Base-by-base conservation (phyloP, 1,140 invertebrate species). In the Drosophila punjabiensis region DNA sequence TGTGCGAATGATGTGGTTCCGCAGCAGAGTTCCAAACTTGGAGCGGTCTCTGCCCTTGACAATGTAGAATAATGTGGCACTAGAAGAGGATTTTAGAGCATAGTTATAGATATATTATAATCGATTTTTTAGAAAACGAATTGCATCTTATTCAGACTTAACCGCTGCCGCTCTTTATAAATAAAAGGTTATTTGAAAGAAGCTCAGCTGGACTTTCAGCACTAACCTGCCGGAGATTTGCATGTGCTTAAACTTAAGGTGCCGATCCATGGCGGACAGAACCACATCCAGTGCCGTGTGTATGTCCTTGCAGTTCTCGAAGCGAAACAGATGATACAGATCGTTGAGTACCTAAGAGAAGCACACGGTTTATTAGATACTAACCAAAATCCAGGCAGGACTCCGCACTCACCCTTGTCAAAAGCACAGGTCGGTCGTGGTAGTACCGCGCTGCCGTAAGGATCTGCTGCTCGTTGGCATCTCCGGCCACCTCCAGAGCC, bases 141-240 rank as follows among this genome's bases (percentile, higher is more conserved):
- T 24, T 24, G 24, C 24, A 24, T 24, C 24, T 2, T 24, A 24
- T 24, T 24, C 24, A 24, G 24, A 24, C n/a, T 35, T 6, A 35
- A 35, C 33, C 33, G 33, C 10, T 3, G 11, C 11, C 35, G 35
- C 35, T 37, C 11, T 37, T 1, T 37, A 5, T 37, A 5, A 5
- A 13, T 14, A 37, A 14, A 5, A 4, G 3, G 2, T 14, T 14
- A 37, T 6, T 14, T 5, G 5, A 5, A 14, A 13, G 35, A 13
- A 5, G 37, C 16, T 41, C 7, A 41, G 11, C 5, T 37, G n/a
- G n/a, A n/a, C n/a, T n/a, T n/a, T n/a, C n/a, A n/a, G n/a, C n/a
- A n/a, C n/a, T n/a, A n/a, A 97, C 97, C 97, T 98, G 93, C 97
- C 98, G 77, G 97, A 97, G 82, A 98, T 98, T 93, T 99, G 98